Evolutionary conservation across 30 jellyfish, hydroid and myxozoan species (phyloP), one percentile per base, ranked within the genome.

Genomic region (Catostylus mosaicus): DNA sequence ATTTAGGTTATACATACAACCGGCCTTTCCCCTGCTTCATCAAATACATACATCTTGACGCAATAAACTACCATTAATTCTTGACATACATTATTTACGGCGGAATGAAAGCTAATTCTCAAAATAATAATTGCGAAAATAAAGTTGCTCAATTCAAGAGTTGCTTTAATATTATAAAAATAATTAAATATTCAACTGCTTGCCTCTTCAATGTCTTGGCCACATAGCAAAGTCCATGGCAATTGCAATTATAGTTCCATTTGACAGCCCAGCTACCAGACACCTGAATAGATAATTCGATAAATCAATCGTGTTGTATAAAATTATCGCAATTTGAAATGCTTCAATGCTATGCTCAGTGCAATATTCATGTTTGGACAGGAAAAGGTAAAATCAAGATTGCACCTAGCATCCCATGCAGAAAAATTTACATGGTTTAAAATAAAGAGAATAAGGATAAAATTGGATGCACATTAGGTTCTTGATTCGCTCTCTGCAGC

Each of bases 191-290:
- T 37, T n/a, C 5, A 9, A 16, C 7, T 3, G 38, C 65, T 37
- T 10, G 66, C 23, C 10, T 76, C 45, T 76, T 76, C 40, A 23
- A 27, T 76, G 72, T 57, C 82, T 45, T 45, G 99, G 96, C 99
- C 99, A 94, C 95, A 94, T 74, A 29, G 96, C 33, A 68, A 94
- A 94, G 59, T 94, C 99, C 99, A 94, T 88, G 56, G 99, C 99
- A 66, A 94, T 94, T n/a, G 99, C 99, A 45, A 94, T 94, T 22
- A 94, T 83, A 2, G 96, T 69, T 6, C 99, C 99, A 57, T 96
- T 94, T 24, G 96, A 65, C 32, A 88, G 73, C 14, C 99, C 99
- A 30, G 99, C 96, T 16, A 84, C 99, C 83, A 94, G 73, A 69
- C 99, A 94, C 82, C 99, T 94, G 67, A 30, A 52, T n/a, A n/a